Base-by-base conservation (phyloP, 1,140 invertebrate species). In the Pseudomyrmex flavicornis region DNA sequence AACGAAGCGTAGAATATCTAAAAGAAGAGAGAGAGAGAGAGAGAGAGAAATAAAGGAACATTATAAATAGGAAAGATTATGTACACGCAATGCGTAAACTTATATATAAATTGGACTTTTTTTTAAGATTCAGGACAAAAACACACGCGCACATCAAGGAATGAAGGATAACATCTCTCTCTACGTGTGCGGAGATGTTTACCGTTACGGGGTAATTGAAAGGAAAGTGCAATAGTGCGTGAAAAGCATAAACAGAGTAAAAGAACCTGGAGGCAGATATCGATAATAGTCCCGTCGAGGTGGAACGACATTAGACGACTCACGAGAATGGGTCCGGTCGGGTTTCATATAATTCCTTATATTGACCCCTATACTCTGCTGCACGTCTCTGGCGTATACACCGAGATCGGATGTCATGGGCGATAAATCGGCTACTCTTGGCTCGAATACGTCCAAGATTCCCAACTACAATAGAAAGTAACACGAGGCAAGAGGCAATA, bases 351-450 rank as follows among this genome's bases (percentile, higher is more conserved):
- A 97, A 91, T 97, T 97, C 88, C 96, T 95, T 84, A 97, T 97
- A 86, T 96, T 96, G 3, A 98, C 96, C 20, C 97, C 97, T 66
- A 98, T 97, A 22, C 96, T 96, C 93, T 98, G 97, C 92, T 98
- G 97, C 83, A 97, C 96, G 90, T 97, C 97, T 74, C 97, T 96
- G 12, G 97, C 97, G 89, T 97, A 97, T 52, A 97, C 95, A 35
- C 96, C 95, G 12, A 95, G 92, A 83, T 97, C 96, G 7, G 95
- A 93, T 26, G 97, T 97, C 97, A 98, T 97, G 35, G 95, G 95
- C 9, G 95, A 95, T 87, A 98, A 96, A 92, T 98, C 96, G 1
- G 96, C 95, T 68, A 96, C 95, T 77, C 96, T 95, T 1, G 97
- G 97, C 90, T 98, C 97, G 88, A 98, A 98, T 22, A 97, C 96